Base-by-base conservation (phyloP, 2,888 invertebrate species). In the Neoaliturus tenellus region DNA sequence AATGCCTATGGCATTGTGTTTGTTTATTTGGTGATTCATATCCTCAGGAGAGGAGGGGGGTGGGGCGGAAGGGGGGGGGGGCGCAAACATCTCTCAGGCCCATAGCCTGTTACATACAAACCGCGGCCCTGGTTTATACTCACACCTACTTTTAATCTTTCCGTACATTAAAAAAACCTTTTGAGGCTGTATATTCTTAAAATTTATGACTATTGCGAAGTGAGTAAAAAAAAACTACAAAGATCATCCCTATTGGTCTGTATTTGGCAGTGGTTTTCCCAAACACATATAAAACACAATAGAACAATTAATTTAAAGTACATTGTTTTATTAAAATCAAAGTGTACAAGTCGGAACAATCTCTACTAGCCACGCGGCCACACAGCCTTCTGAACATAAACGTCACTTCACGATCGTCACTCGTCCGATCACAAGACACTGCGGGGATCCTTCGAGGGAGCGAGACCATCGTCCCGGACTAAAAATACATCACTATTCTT, bases 241-340 rank as follows among this genome's bases (percentile, higher is more conserved):
- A 75, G 41, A 23, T 48, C 25, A 48, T 78, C 51, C 55, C 78
- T 78, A 55, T 55, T 33, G 48, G 78, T 78, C 48, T 51, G 55
- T 51, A 78, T 78, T 78, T 78, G 78, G 78, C 78, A 78, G 55
- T 78, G 78, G 78, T 78, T 25, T 55, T 78, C 17, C 48, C 20
- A 55, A 75, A 75, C 31, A 78, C 48, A 78, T 78, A 55, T 33
- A 75, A 75, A 48, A 78, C 78, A 48, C 75, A 75, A 75, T 3
- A 78, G 31, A 78, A 78, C 78, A 78, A 78, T 78, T 78, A 48
- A 78, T 51, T 78, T 51, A 78, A 78, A 78, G 78, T 78, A 78
- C 78, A 51, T 78, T 35, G 78, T 78, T 78, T 55, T 78, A 78
- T 78, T 78, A 78, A 78, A 78, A 78, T 35, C 31, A 78, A 35